Percentiles rank a stretch among this genome's conserved stretches.
Evolutionary conservation across 2,797 vertebrate species (phyloP).

Genomic region (Menidia menidia): DNA sequence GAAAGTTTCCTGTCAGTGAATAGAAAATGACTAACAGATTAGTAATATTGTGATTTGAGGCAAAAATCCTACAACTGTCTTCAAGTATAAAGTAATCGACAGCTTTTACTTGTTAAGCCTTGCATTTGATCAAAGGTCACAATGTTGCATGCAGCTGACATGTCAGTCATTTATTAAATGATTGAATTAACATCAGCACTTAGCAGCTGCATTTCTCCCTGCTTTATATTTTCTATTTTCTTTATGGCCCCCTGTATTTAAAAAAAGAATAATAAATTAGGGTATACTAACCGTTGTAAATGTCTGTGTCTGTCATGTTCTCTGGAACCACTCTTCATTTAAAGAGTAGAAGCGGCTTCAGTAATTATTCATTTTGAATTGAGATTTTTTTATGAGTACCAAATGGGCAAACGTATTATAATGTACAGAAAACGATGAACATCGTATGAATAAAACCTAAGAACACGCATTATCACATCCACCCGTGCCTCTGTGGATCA

Average conservation of each 20-base stretch:
- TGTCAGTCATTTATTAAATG: background rate
- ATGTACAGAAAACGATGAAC: background rate
- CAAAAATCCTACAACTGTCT: background rate
- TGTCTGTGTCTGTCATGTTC: background rate
- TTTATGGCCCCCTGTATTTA: background rate
- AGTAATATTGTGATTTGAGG: too few species aligned
- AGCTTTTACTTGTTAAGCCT: background rate
- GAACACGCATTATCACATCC: background rate
- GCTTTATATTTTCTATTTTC: background rate
- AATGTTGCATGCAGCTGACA: background rate
- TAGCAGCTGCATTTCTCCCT: background rate
- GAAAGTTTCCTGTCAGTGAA: conserved; percentile 6
- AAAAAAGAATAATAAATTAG: background rate
- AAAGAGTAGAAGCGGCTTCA: too few species aligned
- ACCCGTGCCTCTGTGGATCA: too few species aligned
- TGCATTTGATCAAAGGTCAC: background rate
- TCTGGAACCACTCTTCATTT: background rate
- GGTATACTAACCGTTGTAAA: background rate
- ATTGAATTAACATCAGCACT: background rate
- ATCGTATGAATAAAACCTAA: background rate
- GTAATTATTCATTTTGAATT: background rate
- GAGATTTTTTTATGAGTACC: background rate
- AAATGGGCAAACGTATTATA: background rate
- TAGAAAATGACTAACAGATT: background rate
- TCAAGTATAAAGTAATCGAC: too few species aligned